Conservation (phyloP, 2,797 vertebrate genomes). For the Astyanax mexicanus region DNA sequence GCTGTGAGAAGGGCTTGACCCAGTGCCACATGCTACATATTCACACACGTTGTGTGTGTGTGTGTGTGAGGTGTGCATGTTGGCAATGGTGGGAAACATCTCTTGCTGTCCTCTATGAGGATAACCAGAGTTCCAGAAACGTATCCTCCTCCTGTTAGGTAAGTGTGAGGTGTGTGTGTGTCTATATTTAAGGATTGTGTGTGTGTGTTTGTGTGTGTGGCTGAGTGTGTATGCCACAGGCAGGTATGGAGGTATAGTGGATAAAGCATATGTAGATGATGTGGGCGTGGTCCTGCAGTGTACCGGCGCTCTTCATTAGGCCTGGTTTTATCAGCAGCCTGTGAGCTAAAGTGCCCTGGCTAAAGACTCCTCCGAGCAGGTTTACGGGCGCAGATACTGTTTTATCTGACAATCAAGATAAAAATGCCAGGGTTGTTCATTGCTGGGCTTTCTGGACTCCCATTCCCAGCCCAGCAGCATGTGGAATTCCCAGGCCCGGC, state of each 20-base stretch:
- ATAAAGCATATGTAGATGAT: slow-evolving; percentile 24
- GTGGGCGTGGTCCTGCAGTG: slow-evolving; percentile 74
- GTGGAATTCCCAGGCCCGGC: slow-evolving; percentile 86
- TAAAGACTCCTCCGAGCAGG: slow-evolving; percentile 80
- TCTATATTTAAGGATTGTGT: too few relatives aligned
- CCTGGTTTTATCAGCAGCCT: slow-evolving; percentile 86
- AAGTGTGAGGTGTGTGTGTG: too few relatives aligned
- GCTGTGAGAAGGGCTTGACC: background rate
- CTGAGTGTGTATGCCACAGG: slow-evolving; percentile 19
- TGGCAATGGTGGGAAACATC: slow-evolving; percentile 64
- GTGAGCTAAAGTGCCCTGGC: slow-evolving; percentile 84
- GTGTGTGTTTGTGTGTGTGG: slow-evolving; percentile 47
- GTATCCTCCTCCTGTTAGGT: slow-evolving; percentile 44
- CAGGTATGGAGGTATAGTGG: too few relatives aligned
- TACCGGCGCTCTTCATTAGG: slow-evolving; percentile 89
- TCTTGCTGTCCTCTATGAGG: slow-evolving; percentile 62
- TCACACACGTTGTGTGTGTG: slow-evolving; percentile 45
- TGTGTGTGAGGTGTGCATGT: too few relatives aligned
- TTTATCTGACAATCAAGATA: slow-evolving; percentile 94
- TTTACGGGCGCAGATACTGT: slow-evolving; percentile 85
- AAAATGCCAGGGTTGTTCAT: slow-evolving; percentile 80
- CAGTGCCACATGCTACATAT: slow-evolving; percentile 1
- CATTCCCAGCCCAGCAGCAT: slow-evolving; percentile 83
- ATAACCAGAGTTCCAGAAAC: slow-evolving; percentile 73
- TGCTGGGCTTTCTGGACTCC: slow-evolving; percentile 74